Base-by-base conservation (phyloP, 1,140 invertebrate genomes). In the Bombus fervidus region DNA sequence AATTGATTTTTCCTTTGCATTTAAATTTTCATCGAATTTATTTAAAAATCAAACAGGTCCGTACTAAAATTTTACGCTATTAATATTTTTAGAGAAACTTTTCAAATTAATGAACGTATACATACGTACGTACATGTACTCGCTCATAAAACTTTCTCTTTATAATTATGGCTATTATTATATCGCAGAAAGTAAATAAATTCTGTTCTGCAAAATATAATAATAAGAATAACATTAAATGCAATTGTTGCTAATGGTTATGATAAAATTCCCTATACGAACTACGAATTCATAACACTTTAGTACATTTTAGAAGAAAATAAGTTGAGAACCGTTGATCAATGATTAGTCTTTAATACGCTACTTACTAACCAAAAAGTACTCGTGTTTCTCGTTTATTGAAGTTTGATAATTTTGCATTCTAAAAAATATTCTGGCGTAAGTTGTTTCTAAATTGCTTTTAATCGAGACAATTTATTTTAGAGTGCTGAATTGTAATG, bases 281-380 rank as follows among this genome's bases (percentile, higher is more conserved):
- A 3, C 5, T 0, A 59, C 13, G 5, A 34, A 25, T 25, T n/a
- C 25, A 2, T 39, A 62, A 39, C 15, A 22, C 6, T 34, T 34
- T 53, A 31, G n/a, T 25, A 53, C 2, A 25, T n/a, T 31, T 68
- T 77, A 22, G 4, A 28, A 53, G 12, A 68, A 41, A 22, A 2
- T 8, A 41, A 71, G 68, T 85, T 85, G 83, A 85, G 76, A 85
- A 64, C 77, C 68, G n/a, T 72, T 28, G n/a, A 47, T n/a, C 22
- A 66, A 3, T 18, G 10, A 62, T 37, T 13, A 53, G 47, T 53
- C 47, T 8, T n/a, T n/a, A n/a, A n/a, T 62, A 62, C 28, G 3
- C 1, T 77, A 37, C 10, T 18, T 59, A 37, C 64, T 72, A 80
- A 85, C 76, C 68, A 79, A 39, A 78, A 78, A 72, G 57, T 72